Percentiles rank a stretch among this genome's conserved stretches.
These are phyloP conservation scores for Ectobius pallidus DNA, from an alignment of 2,888 invertebrate species.

Conservation along the genomic window DNA sequence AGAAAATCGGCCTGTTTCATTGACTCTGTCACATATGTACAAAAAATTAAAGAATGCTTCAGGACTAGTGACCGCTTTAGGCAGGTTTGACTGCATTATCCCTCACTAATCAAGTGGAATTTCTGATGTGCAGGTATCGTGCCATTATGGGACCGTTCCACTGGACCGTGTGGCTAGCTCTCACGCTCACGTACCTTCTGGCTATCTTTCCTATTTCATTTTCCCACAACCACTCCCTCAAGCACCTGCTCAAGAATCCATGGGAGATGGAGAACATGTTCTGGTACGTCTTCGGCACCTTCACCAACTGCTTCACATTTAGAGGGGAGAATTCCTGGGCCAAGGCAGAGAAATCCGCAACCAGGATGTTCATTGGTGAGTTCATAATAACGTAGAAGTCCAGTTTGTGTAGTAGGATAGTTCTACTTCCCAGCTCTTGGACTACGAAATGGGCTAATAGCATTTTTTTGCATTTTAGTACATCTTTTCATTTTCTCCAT, in stretches of 20 bases:
- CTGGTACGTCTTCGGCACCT: conserved; percentile 86
- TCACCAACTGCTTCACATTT: conserved; percentile 77
- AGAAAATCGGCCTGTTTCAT: too few species aligned
- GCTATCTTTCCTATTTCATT: conserved; percentile 77
- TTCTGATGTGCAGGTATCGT: conserved; percentile 67
- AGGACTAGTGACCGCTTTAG: too few species aligned
- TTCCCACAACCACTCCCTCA: conserved; percentile 71
- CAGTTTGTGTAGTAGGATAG: too few species aligned
- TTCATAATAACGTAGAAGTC: not conserved
- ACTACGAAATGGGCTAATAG: too few species aligned
- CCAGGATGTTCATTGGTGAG: conserved; percentile 72
- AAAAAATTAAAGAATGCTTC: too few species aligned
- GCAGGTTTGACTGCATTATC: too few species aligned
- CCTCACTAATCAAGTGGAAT: too few species aligned
- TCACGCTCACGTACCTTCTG: conserved; percentile 72
- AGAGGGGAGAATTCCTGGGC: conserved; percentile 73
- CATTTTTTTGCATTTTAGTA: too few species aligned
- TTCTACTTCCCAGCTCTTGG: too few species aligned
- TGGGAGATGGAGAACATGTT: conserved; percentile 83
- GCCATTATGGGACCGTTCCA: conserved; percentile 85
- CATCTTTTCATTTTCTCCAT: too few species aligned
- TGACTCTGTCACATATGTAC: too few species aligned
- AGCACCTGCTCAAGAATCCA: conserved; percentile 69
- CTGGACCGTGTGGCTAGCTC: conserved; percentile 78
- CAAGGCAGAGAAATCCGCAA: conserved; percentile 70